Percentiles rank a stretch among this genome's conserved stretches.
These are phyloP conservation scores for Triops longicaudatus DNA, from an alignment of 1,140 invertebrate species.

Conservation along the genomic window DNA sequence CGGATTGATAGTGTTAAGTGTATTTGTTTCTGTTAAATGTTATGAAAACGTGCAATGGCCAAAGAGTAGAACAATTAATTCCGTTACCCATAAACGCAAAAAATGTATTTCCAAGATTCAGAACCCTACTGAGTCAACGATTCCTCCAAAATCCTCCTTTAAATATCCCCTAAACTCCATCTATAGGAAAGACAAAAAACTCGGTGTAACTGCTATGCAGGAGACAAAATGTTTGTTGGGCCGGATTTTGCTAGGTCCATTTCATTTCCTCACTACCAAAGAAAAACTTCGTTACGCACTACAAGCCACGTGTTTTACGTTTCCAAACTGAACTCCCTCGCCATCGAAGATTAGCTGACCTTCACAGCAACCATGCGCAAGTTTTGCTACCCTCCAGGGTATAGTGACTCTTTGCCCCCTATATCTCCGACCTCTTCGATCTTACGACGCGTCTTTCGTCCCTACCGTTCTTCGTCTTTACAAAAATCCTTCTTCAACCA, in stretches of 20 bases:
- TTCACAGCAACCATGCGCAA: neutral
- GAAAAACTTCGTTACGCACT: neutral
- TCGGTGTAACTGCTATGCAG: slow-evolving; percentile 14
- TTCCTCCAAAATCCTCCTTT: neutral
- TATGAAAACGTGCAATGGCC: neutral
- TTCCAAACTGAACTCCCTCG: neutral
- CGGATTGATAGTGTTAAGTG: neutral
- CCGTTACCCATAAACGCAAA: neutral
- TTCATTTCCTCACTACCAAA: neutral
- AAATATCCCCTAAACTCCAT: neutral
- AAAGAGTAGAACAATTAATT: neutral
- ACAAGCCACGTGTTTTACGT: neutral
- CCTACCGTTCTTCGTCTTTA: neutral
- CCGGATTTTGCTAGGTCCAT: slow-evolving; percentile 5
- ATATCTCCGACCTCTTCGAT: neutral
- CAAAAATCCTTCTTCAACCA: neutral
- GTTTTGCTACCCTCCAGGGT: neutral
- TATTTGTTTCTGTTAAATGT: slow-evolving; percentile 8
- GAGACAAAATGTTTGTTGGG: slow-evolving; percentile 1
- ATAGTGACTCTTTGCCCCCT: neutral
- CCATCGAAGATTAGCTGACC: neutral
- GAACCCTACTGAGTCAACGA: neutral
- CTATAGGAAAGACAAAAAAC: neutral
- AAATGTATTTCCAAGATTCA: neutral
- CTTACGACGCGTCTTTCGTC: neutral